Base-by-base conservation (phyloP, 2,888 invertebrate species). In the Xanthorhoe spadicearia region DNA sequence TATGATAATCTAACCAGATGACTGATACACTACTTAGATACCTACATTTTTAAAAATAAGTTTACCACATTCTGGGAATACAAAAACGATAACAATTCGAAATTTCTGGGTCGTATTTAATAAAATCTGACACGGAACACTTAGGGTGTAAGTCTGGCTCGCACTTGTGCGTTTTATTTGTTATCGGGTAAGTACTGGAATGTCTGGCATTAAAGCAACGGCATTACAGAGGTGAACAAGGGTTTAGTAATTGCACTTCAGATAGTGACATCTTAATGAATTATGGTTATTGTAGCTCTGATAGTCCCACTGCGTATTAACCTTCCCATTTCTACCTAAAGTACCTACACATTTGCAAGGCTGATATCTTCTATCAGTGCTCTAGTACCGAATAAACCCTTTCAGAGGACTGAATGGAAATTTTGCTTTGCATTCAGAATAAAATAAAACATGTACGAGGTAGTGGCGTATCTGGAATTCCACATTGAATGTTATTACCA, bases 241-340 rank as follows among this genome's bases (percentile, higher is more conserved):
- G 63, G 52, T 55, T 23, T 23, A 32, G 61, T 68, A 68, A 63
- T 68, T 65, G 63, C 57, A 9, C 50, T 38, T 50, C 54, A 57
- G 65, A 69, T 69, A 62, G 49, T 51, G 48, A 53, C 62, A 60
- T 57, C 32, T 19, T 46, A 54, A 56, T 52, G 48, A 67, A 53
- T 19, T 64, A 61, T 35, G 52, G 56, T 28, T 59, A 60, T 57
- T 53, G 50, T 67, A 52, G 56, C 51, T 59, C 53, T 50, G 50
- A 67, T 59, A 60, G 51, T 35, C 17, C 48, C 48, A 7, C 15
- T 0, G 48, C 15, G 13, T 8, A 15, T 17, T 48, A 13, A 48
- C 15, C 17, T 15, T 15, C 17, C 15, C 17, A 17, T 15, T 48
- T 48, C 8, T 17, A 8, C 48, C 13, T 48, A 15, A 48, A 48